Evolutionary conservation across 2,797 vertebrate genomes (phyloP).

Genomic region (Tragelaphus eurycerus): DNA sequence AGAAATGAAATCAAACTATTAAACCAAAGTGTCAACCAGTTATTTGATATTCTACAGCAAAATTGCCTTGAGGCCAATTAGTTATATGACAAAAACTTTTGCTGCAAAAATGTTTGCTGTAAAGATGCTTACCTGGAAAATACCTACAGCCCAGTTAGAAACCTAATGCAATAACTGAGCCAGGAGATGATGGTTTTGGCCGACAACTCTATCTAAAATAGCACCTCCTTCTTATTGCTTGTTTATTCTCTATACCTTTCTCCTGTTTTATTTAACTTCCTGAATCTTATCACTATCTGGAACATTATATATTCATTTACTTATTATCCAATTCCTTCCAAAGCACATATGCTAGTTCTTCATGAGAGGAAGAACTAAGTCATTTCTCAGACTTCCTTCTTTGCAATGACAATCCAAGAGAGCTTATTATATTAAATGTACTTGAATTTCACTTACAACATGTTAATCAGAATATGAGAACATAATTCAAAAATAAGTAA

Average conservation of each 20-base stretch:
- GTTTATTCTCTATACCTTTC: background rate
- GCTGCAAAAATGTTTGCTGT: background rate
- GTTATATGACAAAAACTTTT: background rate
- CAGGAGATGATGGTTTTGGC: background rate
- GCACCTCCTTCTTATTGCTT: background rate
- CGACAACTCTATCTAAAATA: background rate
- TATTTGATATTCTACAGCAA: background rate
- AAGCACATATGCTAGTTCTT: background rate
- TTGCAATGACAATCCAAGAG: background rate
- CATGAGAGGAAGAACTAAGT: background rate
- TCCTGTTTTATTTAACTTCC: background rate
- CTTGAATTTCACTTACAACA: background rate
- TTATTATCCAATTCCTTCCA: background rate
- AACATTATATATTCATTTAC: background rate
- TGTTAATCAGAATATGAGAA: background rate
- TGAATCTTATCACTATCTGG: background rate
- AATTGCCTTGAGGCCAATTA: background rate
- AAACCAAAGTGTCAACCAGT: background rate
- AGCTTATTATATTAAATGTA: background rate
- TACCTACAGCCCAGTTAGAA: background rate
- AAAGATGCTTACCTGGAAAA: background rate
- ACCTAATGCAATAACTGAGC: background rate
- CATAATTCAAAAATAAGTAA: slow-evolving; percentile 22
- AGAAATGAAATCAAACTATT: background rate
- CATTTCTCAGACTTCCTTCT: background rate